Evolutionary conservation across 2,113 vertebrate species (phyloP).

Genomic region (Todiramphus saurophagus): DNA sequence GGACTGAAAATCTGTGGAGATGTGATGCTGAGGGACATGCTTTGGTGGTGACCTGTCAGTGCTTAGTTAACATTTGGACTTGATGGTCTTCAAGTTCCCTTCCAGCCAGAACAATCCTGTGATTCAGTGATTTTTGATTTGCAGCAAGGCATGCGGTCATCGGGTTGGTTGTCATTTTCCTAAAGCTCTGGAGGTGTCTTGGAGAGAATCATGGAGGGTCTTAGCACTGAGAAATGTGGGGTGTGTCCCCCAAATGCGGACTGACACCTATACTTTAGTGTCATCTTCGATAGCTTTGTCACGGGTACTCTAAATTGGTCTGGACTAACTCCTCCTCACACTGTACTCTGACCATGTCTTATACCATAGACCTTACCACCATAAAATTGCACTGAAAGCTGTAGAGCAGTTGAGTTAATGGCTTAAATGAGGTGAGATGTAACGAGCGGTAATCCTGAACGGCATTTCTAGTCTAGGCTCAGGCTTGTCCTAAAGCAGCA

Average conservation of each 20-base stretch:
- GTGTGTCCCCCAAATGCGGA: fast-evolving
- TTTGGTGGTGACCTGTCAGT: not conserved
- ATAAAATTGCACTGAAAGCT: not conserved
- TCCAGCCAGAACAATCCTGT: not conserved
- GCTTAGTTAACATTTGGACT: not conserved
- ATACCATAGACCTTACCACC: fast-evolving
- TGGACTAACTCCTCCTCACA: fast-evolving
- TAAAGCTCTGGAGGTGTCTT: not conserved
- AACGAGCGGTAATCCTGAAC: not conserved
- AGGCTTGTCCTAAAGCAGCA: not conserved
- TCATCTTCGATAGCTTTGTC: not conserved
- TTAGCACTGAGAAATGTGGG: not conserved
- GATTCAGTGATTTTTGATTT: not conserved
- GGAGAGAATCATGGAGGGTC: not conserved
- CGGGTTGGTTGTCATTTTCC: not conserved
- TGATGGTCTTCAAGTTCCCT: not conserved
- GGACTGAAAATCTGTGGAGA: not conserved
- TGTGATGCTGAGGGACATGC: not conserved
- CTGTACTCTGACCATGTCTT: fast-evolving
- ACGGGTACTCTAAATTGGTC: not conserved
- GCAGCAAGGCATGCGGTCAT: not conserved
- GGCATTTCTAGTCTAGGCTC: not conserved
- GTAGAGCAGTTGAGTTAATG: not conserved
- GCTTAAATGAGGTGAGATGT: not conserved
- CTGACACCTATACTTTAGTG: too few species aligned